Evolutionary conservation across 1,140 invertebrate species (phyloP), one percentile per base, ranked within the genome.

Genomic region (Meloidogyne floridensis): DNA sequence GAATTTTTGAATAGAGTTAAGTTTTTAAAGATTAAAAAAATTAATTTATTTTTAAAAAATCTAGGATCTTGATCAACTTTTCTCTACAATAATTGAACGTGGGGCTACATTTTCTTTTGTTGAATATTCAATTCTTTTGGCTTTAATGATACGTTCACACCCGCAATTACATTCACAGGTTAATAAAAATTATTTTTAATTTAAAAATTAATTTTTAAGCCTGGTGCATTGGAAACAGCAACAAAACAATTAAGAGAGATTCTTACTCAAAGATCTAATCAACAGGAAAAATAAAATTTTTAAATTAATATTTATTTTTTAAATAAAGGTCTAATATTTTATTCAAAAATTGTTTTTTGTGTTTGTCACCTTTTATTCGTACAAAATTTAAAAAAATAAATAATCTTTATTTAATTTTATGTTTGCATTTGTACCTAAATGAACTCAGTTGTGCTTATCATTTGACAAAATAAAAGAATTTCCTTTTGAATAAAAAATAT

Each of bases 51-150:
- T 71, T 71, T n/a, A 59, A 59, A 65, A 47, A 47, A 6, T 47
- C 47, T 47, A 79, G 77, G 77, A 79, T 11, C 65, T 79, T 43
- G 65, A 79, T 15, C 77, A 79, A 79, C 65, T 79, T 20, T 79
- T 79, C 20, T 54, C 77, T 11, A n/a, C 77, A 42, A 79, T 79
- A 32, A 47, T 79, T 18, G 77, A 79, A 18, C 77, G 77, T 20
- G 77, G 77, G 18, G 77, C 77, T 51, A n/a, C 65, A 9, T 79
- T 79, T 13, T 69, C 77, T 20, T 79, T 79, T 72, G 51, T 72
- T 72, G 77, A 79, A 79, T 79, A 79, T 79, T 71, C 77, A 69
- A 79, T 79, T 71, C 65, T 79, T 43, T 72, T 79, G 11, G 20
- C 77, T 42, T 51, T 79, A 20, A 43, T 79, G 65, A 79, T 79